These are phyloP conservation scores for Amblyraja radiata DNA, from an alignment of 2,797 vertebrate species.

Conservation along the genomic window DNA sequence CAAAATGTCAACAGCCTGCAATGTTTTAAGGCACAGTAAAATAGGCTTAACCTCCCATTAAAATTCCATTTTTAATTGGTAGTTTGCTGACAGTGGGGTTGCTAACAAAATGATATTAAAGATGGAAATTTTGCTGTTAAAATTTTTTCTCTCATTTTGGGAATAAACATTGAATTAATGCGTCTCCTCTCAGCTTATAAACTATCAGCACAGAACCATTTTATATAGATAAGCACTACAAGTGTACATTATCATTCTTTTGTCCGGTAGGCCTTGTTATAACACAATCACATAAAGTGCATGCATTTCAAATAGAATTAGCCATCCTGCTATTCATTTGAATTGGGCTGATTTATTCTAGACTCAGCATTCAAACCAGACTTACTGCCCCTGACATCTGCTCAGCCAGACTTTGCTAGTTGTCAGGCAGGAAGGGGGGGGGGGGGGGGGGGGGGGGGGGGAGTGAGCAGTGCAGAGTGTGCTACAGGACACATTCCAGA, in stretches of 20 bases:
- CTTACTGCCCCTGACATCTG: too few species aligned
- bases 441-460: too few species aligned
- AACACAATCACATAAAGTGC: neutral
- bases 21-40: neutral
- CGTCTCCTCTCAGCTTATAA: neutral
- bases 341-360: too few species aligned
- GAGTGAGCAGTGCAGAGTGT: too few species aligned
- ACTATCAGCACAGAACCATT: neutral
- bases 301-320: conserved; percentile 16
- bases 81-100: neutral
- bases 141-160: neutral
- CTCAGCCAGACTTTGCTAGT: too few species aligned
- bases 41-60: neutral
- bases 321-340: too few species aligned
- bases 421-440: too few species aligned
- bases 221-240: neutral
- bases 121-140: neutral
- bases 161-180: neutral
- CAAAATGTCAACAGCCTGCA: neutral
- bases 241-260: neutral
- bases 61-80: neutral
- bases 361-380: too few species aligned
- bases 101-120: neutral
- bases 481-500: too few species aligned
- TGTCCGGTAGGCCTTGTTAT: neutral